A percentile compares a stretch with the other conserved stretches of the same genome.
Evolutionary conservation across 2,113 vertebrate genomes (phyloP).

Genomic region (Tupaia chinensis): DNA sequence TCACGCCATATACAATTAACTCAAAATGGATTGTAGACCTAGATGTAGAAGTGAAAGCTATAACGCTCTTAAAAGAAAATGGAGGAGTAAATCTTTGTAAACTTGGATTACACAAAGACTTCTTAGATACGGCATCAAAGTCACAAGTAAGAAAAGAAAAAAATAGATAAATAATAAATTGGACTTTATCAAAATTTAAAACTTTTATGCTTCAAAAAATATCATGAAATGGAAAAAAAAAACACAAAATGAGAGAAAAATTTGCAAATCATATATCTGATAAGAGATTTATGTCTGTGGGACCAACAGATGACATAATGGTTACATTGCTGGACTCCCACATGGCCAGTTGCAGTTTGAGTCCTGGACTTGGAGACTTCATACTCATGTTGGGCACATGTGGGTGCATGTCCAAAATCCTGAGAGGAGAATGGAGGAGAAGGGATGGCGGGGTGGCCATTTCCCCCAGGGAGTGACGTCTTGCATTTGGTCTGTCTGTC

Average conservation of each 20-base stretch:
- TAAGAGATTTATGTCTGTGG: background rate
- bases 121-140: background rate
- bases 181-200: background rate
- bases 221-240: background rate
- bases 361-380: too few species aligned
- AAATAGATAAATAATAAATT: too few species aligned
- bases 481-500: too few species aligned
- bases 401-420: too few species aligned
- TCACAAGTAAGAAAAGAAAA: background rate
- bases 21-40: background rate
- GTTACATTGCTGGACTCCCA: too few species aligned
- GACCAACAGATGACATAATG: too few species aligned
- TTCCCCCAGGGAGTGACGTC: too few species aligned
- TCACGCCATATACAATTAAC: background rate
- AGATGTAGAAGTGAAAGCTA: rapidly evolving
- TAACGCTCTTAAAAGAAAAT: background rate
- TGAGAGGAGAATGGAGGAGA: too few species aligned
- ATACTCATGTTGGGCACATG: too few species aligned
- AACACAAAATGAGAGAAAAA: background rate
- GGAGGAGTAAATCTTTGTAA: background rate
- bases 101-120: background rate
- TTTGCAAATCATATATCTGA: background rate
- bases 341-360: too few species aligned
- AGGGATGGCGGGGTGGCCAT: too few species aligned
- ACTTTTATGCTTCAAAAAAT: background rate